phyloP scores from a whole-genome alignment of 2,888 invertebrate genomes.

The Pycnomerus fuliginosus region DNA sequence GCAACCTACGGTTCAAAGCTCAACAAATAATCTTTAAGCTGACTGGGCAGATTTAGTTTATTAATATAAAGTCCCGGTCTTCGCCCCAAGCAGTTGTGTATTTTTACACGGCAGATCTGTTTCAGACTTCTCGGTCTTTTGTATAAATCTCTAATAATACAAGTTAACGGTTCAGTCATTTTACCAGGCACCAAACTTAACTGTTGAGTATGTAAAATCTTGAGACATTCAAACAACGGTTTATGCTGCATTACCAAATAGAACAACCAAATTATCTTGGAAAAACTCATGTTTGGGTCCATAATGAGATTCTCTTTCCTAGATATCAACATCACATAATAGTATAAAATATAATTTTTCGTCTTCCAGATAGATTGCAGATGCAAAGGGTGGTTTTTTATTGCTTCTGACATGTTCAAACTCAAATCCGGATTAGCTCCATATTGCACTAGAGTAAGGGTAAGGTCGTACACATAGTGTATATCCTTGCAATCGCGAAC shows the following conservation, averaged over 20 bases:
- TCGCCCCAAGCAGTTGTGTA: slow-evolving; percentile 66
- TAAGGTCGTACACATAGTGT: slow-evolving; percentile 68
- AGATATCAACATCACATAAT: slow-evolving; percentile 70
- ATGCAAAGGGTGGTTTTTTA: slow-evolving; percentile 48
- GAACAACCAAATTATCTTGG: slow-evolving; percentile 66
- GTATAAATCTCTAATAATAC: slow-evolving; percentile 63
- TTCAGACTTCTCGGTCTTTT: slow-evolving; percentile 69
- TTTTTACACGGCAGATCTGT: slow-evolving; percentile 68
- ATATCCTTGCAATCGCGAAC: slow-evolving; percentile 67
- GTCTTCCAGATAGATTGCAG: slow-evolving; percentile 58
- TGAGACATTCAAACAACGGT: slow-evolving; percentile 67
- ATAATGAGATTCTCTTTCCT: slow-evolving; percentile 64
- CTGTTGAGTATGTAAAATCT: slow-evolving; percentile 64
- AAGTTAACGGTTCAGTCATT: slow-evolving; percentile 63
- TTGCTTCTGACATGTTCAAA: slow-evolving; percentile 54
- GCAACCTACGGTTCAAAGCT: slow-evolving; percentile 60
- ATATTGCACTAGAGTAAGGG: slow-evolving; percentile 66
- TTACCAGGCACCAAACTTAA: slow-evolving; percentile 64
- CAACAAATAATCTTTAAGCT: slow-evolving; percentile 68
- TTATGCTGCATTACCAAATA: slow-evolving; percentile 68
- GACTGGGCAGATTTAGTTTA: slow-evolving; percentile 67
- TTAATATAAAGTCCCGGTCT: slow-evolving; percentile 65
- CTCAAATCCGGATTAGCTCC: slow-evolving; percentile 73
- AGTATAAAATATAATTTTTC: slow-evolving; percentile 64
- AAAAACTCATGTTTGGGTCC: slow-evolving; percentile 64